phyloP scores from a whole-genome alignment of 2,888 invertebrate species.

The Caenorhabditis sinica region DNA sequence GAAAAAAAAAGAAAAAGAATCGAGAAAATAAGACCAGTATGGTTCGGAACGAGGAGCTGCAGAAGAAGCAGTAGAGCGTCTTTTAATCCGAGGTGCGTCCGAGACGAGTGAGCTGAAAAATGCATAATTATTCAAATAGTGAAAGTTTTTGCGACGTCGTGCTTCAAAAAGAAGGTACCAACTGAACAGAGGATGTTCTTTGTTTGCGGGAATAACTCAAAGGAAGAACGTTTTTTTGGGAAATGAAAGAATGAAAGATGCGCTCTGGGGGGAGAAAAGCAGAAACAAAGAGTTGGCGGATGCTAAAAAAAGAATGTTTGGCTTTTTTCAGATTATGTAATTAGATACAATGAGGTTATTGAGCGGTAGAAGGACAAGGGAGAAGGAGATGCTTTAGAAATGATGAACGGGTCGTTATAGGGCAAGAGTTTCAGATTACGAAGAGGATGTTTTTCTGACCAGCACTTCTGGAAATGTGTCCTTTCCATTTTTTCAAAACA shows the following conservation, averaged over 20 bases:
- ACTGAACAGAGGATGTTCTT: constrained; percentile 39
- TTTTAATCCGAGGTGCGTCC: constrained; percentile 70
- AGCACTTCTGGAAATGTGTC: background rate
- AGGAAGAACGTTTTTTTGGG: constrained; percentile 8
- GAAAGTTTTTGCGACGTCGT: constrained; percentile 6
- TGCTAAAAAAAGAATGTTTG: background rate
- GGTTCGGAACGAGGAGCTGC: constrained; percentile 22
- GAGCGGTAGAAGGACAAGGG: too few relatives aligned
- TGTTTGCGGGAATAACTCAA: constrained; percentile 36
- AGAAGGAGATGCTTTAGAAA: too few relatives aligned
- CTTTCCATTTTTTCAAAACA: background rate
- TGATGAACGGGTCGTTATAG: background rate
- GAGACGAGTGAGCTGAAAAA: constrained; percentile 74
- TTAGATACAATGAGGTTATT: too few relatives aligned
- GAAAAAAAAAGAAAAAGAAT: constrained; percentile 25
- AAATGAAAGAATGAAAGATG: constrained; percentile 14
- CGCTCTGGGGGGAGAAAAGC: background rate
- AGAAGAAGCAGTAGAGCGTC: constrained; percentile 9
- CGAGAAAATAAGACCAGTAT: constrained; percentile 40
- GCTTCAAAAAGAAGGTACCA: too few relatives aligned
- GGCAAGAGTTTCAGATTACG: constrained; percentile 15
- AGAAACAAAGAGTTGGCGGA: constrained; percentile 13
- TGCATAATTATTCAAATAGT: constrained; percentile 60
- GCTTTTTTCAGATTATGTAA: background rate
- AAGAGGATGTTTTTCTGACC: background rate